Evolutionary conservation across 2,113 vertebrate genomes (phyloP).

Genomic region (Ramphastos sulfuratus): DNA sequence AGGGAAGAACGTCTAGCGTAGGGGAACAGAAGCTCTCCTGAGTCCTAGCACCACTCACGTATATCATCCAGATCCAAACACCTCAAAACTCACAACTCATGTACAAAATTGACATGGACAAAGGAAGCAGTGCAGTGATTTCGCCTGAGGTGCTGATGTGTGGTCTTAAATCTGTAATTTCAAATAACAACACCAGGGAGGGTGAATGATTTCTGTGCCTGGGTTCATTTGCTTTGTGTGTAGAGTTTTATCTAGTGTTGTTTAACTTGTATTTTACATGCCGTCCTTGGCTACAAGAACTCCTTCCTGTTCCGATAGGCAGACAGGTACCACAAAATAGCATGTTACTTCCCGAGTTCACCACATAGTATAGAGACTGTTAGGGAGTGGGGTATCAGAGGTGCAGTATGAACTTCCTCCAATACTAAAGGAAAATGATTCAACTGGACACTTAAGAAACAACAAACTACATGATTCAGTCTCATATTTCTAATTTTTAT

Average conservation of each 20-base stretch:
- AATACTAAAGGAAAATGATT: neutral
- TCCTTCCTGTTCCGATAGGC: neutral
- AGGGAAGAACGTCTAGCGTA: neutral
- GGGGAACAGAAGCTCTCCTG: neutral
- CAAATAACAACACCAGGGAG: neutral
- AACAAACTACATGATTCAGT: neutral
- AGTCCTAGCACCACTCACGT: neutral
- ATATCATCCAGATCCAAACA: neutral
- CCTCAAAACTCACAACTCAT: neutral
- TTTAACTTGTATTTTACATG: neutral
- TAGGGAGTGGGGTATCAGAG: neutral
- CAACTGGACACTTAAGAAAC: neutral
- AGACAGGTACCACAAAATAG: neutral
- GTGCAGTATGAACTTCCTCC: neutral
- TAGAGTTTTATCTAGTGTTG: neutral
- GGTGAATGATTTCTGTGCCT: neutral
- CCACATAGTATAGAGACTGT: neutral
- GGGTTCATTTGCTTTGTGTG: neutral
- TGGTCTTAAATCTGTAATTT: neutral
- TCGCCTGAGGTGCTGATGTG: rapidly evolving
- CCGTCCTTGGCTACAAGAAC: neutral
- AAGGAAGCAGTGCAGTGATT: neutral
- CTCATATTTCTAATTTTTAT: neutral
- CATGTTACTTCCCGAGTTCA: neutral
- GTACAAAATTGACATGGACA: neutral